Evolutionary conservation across 2,797 vertebrate genomes (phyloP), one percentile per base, ranked within the genome.

Genomic region (Falco concolor): DNA sequence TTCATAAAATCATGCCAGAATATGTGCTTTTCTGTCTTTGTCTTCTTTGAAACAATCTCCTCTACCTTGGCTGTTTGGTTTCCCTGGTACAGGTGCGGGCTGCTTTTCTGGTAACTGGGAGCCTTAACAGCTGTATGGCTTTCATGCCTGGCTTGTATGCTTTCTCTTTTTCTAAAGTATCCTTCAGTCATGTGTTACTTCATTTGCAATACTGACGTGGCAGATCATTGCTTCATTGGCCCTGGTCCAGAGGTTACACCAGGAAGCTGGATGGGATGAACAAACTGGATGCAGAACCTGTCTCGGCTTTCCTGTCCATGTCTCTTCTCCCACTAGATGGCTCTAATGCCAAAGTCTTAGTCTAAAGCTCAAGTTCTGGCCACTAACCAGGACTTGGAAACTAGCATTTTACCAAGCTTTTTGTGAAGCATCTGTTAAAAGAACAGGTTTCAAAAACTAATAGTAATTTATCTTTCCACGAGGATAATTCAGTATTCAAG

Each of bases 261-360:
- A 23, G 63, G 57, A 36, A 83, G 32, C 56, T 4, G 7, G 53
- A 40, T 1, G 34, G 22, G 25, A 25, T 34, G 32, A 75, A 61
- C 59, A 65, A 52, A 34, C 5, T 0, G 0, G 18, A 5, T 45
- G 18, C 18, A 52, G 50, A 69, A 2, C 10, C 0, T 21, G 3
- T 49, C 27, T 50, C 0, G 1, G 13, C 15, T 28, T 69, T 30
- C 57, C 22, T 72, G 59, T 32, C 32, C 0, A 0, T 52, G 21
- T 52, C 25, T 82, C 10, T 56, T 70, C 38, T 84, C 75, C 95
- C 96, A 90, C 96, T 96, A 96, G 96, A 68, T 96, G 95, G 93
- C 96, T 91, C 94, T 88, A 93, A 60, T 28, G 50, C 34, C 54
- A 50, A 95, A 91, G 83, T 1, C 3, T 70, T 91, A 61, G 9